Base-by-base conservation (phyloP, 2,797 vertebrate genomes). In the Chrysocyon brachyurus region DNA sequence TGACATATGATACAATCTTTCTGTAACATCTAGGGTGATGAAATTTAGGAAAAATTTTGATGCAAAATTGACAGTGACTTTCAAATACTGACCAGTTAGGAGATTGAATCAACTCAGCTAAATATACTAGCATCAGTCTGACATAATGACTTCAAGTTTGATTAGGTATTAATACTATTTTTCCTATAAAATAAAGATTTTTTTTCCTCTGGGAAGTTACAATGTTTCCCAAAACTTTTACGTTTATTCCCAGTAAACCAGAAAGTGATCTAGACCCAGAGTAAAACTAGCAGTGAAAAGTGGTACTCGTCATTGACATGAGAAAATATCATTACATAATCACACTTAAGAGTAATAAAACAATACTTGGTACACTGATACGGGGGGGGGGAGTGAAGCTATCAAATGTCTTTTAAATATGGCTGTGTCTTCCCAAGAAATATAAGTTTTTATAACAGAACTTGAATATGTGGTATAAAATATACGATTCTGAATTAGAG, bases 401-500 rank as follows among this genome's bases (percentile, higher is more conserved):
- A 59, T 95, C 97, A 90, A 81, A 66, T 56, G 57, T 95, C 40
- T 83, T 98, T 97, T 97, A 97, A 98, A 94, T 95, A 95, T 70
- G 61, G 78, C 54, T 97, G 86, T 72, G 63, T 95, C 98, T 98
- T 75, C 77, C 96, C 11, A 52, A 96, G 83, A 98, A 98, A 94
- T 56, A n/a, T 96, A 57, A 94, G 78, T 40, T 95, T 98, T 97
- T 97, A 91, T 97, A 98, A 95, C 15, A 91, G 77, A 97, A 40
- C 12, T 82, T 59, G 97, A 78, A 93, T 57, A 81, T 68, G 49
- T 94, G 40, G 87, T 70, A 92, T 54, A 98, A 97, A 97, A 79
- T 64, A 63, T 68, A 78, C 26, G 33, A 79, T 96, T 94, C 94
- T 96, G 91, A 98, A 97, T 98, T 97, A 98, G 90, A 98, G 97